Evolutionary conservation across 2,888 invertebrate genomes (phyloP).

Genomic region (Lasioglossum leucozonium): DNA sequence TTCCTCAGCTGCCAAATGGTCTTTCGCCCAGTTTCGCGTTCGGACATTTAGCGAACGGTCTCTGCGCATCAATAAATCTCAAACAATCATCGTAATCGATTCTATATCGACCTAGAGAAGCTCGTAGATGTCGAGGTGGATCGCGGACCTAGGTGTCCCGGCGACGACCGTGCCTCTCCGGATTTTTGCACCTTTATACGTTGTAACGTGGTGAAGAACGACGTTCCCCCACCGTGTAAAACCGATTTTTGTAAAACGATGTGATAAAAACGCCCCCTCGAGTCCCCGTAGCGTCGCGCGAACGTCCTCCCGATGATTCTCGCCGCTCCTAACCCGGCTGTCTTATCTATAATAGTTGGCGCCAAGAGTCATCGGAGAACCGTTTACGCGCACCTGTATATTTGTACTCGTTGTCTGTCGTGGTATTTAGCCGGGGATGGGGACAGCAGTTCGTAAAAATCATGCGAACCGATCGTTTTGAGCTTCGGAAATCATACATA

Average conservation of each 20-base stretch:
- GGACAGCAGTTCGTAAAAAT: not conserved
- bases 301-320: not conserved
- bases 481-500: conserved; percentile 45
- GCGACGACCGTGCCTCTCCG: conserved; percentile 74
- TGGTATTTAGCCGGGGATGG: conserved; percentile 6
- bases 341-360: not conserved
- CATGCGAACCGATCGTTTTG: conserved; percentile 45
- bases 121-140: conserved; percentile 47
- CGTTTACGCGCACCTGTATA: conserved; percentile 40
- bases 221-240: not conserved
- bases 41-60: not conserved
- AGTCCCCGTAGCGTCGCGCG: not conserved
- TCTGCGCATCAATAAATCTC: not conserved
- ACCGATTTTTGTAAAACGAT: conserved; percentile 49
- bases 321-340: not conserved
- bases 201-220: conserved; percentile 11
- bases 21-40: not conserved
- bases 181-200: conserved; percentile 77
- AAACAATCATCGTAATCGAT: conserved; percentile 28
- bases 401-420: conserved; percentile 40
- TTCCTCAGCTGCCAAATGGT: not conserved
- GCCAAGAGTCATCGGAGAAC: not conserved
- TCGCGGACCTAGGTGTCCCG: conserved; percentile 50
- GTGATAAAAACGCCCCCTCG: conserved; percentile 37
- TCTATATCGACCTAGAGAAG: conserved; percentile 32